phyloP scores from a whole-genome alignment of 2,113 vertebrate species.

The Oreochromis spilurus region DNA sequence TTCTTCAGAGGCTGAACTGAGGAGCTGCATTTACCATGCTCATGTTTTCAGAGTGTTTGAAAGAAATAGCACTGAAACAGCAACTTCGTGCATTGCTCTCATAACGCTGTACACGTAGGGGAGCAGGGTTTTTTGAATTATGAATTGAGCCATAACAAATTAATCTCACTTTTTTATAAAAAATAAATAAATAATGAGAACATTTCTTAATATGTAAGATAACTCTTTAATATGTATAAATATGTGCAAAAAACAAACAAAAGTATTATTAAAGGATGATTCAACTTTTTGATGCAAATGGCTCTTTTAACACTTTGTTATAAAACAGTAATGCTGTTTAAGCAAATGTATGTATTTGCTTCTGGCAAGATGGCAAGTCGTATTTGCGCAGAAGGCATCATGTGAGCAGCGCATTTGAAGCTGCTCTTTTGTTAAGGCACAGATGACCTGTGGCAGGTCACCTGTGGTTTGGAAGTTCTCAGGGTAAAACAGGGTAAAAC shows the following conservation, averaged over 20 bases:
- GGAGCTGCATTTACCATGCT: neutral
- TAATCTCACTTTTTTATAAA: neutral
- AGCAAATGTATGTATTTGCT: neutral
- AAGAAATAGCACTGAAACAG: neutral
- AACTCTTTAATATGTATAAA: neutral
- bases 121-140: accelerated
- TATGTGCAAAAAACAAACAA: neutral
- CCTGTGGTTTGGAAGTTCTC: neutral
- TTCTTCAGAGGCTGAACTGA: neutral
- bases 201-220: neutral
- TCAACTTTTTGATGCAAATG: neutral
- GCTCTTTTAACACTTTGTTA: neutral
- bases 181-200: neutral
- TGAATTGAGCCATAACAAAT: neutral
- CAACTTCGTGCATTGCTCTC: neutral
- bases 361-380: neutral
- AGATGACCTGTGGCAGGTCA: neutral
- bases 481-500: neutral
- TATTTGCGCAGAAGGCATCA: neutral
- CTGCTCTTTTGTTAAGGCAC: neutral
- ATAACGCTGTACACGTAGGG: neutral
- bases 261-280: neutral
- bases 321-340: neutral
- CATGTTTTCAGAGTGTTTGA: conserved; percentile 17
- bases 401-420: neutral